A percentile compares a stretch with the other conserved stretches of the same genome.
phyloP scores from a whole-genome alignment of 2,888 invertebrate genomes.

The Phrixothrix hirtus region DNA sequence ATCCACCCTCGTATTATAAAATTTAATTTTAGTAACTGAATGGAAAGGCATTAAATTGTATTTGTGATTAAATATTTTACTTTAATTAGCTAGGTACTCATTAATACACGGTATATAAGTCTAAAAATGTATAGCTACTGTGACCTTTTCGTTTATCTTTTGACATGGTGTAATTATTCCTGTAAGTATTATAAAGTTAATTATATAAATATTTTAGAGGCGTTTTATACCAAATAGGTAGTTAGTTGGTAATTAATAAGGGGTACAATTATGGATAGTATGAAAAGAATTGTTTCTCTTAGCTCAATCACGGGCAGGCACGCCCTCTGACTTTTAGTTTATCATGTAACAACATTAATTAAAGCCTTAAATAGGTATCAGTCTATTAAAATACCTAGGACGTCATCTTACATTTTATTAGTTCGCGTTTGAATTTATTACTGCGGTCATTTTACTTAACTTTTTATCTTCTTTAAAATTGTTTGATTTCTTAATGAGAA shows the following conservation, averaged over 20 bases:
- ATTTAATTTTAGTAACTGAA: too few species aligned
- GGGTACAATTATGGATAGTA: slow-evolving; percentile 24
- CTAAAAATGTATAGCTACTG: slow-evolving; percentile 25
- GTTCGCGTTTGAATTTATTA: too few species aligned
- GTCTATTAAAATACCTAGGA: slow-evolving; percentile 49
- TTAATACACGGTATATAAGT: too few species aligned
- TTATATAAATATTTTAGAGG: slow-evolving; percentile 23
- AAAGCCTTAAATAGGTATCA: slow-evolving; percentile 50
- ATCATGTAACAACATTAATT: slow-evolving; percentile 52
- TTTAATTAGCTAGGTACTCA: too few species aligned
- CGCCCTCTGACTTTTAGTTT: slow-evolving; percentile 49
- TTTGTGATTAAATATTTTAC: too few species aligned
- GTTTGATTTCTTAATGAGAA: too few species aligned
- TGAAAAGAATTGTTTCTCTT: slow-evolving; percentile 33
- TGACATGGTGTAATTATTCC: slow-evolving; percentile 1
- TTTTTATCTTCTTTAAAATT: too few species aligned
- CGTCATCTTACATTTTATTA: too few species aligned
- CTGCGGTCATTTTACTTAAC: too few species aligned
- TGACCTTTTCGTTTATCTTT: slow-evolving; percentile 12
- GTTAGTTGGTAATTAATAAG: slow-evolving; percentile 30
- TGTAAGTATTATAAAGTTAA: slow-evolving; percentile 4
- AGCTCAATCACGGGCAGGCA: slow-evolving; percentile 43
- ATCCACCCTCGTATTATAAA: too few species aligned
- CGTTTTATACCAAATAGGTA: slow-evolving; percentile 25
- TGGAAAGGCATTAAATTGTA: too few species aligned